Base-by-base conservation (phyloP, 2,797 vertebrate genomes). In the Avahi laniger region DNA sequence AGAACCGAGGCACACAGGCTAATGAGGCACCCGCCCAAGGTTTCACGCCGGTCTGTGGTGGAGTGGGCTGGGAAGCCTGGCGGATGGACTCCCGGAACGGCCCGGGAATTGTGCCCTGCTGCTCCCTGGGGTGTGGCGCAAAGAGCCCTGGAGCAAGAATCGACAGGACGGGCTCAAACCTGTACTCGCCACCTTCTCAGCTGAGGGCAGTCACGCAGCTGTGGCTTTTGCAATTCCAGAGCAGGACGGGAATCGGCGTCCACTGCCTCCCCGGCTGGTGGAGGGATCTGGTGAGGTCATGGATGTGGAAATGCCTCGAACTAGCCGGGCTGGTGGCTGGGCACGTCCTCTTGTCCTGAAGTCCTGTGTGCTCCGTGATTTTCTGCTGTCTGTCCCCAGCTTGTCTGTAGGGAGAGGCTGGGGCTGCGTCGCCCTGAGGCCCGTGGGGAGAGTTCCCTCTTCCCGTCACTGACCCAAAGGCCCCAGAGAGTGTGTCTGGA, bases 351-450 rank as follows among this genome's bases (percentile, higher is more conserved):
- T 72, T 57, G 15, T 35, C 38, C 67, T 78, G 69, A 35, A 48
- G 15, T 50, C 63, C 28, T 22, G 83, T 0, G 0, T 12, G 4
- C 12, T 7, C 52, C 0, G 0, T 57, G 91, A 7, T 8, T 76
- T 22, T 35, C 70, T 43, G 24, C 26, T 22, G 24, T 43, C 67
- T 79, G 65, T 50, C 30, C n/a, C 50, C 13, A 14, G 22, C 59
- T 26, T n/a, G 33, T 30, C 43, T 89, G 12, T 18, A 35, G 43
- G 7, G 15, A 46, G 35, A 43, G 28, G 20, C n/a, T 28, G 41
- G 92, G 41, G 1, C 30, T 57, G 4, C 13, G 24, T 22, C 17
- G 0, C 38, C 50, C 18, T 1, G 7, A 35, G 43, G 41, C 12
- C 67, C 30, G 2, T 0, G 4, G 30, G 46, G 59, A 41, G 43